Evolutionary conservation across 2,888 invertebrate species (phyloP).

Genomic region (Stenurella melanura): DNA sequence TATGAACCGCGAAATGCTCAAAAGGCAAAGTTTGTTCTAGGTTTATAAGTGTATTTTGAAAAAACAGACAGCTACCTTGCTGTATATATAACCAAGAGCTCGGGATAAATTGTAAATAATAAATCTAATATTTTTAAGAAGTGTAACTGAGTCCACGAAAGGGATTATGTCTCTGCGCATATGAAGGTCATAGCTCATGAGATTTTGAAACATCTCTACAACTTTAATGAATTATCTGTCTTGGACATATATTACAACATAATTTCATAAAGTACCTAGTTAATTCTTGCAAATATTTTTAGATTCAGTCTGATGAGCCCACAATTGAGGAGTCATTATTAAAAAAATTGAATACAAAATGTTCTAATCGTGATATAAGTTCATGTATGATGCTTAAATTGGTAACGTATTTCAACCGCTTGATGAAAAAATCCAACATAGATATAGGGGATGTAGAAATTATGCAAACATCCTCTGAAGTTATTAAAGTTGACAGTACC

Average conservation of each 20-base stretch:
- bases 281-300: slow-evolving; percentile 35
- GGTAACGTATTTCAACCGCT: slow-evolving; percentile 87
- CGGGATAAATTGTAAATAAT: too few species aligned
- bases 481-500: slow-evolving; percentile 74
- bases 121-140: too few species aligned
- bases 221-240: too few species aligned
- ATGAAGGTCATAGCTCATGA: too few species aligned
- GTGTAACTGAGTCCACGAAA: too few species aligned
- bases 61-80: too few species aligned
- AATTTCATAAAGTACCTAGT: neutral
- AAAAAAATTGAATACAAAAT: slow-evolving; percentile 85
- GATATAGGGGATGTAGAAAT: slow-evolving; percentile 87
- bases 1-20: too few species aligned
- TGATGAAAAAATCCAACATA: slow-evolving; percentile 86
- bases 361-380: slow-evolving; percentile 84
- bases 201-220: too few species aligned
- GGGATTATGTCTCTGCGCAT: too few species aligned
- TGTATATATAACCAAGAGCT: too few species aligned
- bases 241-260: neutral
- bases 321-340: slow-evolving; percentile 82
- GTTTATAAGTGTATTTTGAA: too few species aligned
- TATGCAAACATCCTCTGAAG: slow-evolving; percentile 76
- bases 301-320: slow-evolving; percentile 73
- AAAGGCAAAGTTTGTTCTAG: too few species aligned
- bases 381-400: slow-evolving; percentile 89